Percentiles rank a stretch among this genome's conserved stretches.
phyloP scores from a whole-genome alignment of 2,797 vertebrate genomes.

The Alca torda region DNA sequence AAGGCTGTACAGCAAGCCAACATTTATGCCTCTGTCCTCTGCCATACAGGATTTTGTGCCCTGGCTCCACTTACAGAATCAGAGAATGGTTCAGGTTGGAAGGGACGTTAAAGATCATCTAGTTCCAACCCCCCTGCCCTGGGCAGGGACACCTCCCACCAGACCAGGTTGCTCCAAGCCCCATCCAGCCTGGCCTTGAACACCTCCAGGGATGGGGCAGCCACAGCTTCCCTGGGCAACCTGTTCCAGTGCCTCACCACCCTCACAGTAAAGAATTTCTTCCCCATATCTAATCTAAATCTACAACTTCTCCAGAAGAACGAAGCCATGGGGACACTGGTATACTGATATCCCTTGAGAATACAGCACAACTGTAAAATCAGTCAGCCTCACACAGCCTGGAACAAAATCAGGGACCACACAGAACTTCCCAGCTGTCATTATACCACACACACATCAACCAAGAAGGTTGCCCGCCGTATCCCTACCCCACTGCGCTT shows the following conservation, averaged over 20 bases:
- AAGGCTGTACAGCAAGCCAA: neutral
- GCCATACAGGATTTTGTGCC: neutral
- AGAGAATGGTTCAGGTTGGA: neutral
- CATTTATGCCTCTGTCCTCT: neutral
- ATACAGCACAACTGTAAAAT: neutral
- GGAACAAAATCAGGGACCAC: neutral
- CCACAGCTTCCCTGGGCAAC: neutral
- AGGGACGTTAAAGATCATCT: neutral
- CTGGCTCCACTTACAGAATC: neutral
- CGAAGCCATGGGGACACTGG: accelerated
- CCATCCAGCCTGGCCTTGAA: neutral
- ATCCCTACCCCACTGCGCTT: neutral
- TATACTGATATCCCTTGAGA: neutral
- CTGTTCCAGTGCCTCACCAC: neutral
- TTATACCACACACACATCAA: neutral
- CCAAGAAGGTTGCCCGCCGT: neutral
- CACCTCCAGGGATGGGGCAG: neutral
- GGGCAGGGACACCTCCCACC: neutral
- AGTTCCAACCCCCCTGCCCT: neutral
- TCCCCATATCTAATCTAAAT: neutral
- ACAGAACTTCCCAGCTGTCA: neutral
- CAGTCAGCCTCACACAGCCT: neutral
- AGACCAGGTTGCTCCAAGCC: neutral
- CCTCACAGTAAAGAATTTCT: neutral
- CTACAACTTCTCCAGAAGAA: neutral